Evolutionary conservation across 2,888 invertebrate genomes (phyloP), one percentile per base, ranked within the genome.

Genomic region (Cephus nigrinus): DNA sequence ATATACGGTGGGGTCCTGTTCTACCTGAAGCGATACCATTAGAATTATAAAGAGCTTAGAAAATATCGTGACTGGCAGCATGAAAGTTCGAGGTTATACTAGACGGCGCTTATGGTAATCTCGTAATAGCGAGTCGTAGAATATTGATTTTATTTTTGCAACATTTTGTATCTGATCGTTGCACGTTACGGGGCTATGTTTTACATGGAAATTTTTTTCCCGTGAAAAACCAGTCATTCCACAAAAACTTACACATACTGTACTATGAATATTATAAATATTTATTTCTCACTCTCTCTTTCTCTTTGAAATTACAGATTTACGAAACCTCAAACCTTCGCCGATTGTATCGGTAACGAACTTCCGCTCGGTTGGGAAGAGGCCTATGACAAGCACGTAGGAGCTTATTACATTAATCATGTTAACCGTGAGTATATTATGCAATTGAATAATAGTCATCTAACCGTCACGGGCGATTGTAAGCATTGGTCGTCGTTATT

Each of bases 301-400:
- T 81, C 80, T 84, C 82, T 88, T 88, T 88, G 88, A 92, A 90
- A 90, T 95, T 95, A 75, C 94, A 99, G 98, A 93, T 97, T 96
- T 92, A 98, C 98, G 85, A 99, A 99, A 93, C 98, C 99, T 80
- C 97, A 97, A 92, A 96, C 97, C 80, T 99, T 99, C 93, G 98
- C 98, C 87, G 99, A 99, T 92, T 99, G 99, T 93, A 97, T 98
- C 91, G 98, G 98, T 90, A 98, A 98, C 94, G 98, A 99, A 92
- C 92, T 99, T 91, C 98, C 98, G 75, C 94, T 98, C 89, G 99
- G 99, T 84, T 99, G 99, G 99, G 98, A 99, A 92, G 97, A 98
- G 93, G 96, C 97, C 74, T 97, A 96, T 92, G 98, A 99, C 92
- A 96, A 96, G 85, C 96, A 97, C 92, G 96, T 98, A 91, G 98